These are phyloP conservation scores for Elephantulus edwardii DNA, from an alignment of 2,113 vertebrate species.

Conservation along the genomic window DNA sequence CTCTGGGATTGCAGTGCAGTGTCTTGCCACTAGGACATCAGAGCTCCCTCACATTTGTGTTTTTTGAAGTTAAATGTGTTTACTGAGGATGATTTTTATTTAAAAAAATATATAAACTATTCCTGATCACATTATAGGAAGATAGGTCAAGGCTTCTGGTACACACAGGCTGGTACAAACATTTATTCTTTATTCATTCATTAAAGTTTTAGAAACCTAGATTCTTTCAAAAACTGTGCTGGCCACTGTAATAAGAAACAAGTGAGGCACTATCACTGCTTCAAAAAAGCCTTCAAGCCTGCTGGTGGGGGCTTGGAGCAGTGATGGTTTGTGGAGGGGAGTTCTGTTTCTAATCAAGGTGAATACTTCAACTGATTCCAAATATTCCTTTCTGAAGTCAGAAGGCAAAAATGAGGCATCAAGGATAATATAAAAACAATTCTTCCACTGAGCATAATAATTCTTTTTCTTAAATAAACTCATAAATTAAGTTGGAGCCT, in stretches of 20 bases:
- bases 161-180: not conserved
- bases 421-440: slow-evolving; percentile 23
- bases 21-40: too few species aligned
- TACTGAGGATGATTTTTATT: not conserved
- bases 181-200: not conserved
- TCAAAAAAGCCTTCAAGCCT: not conserved
- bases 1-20: too few species aligned
- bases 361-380: not conserved
- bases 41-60: too few species aligned
- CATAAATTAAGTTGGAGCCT: slow-evolving; percentile 35
- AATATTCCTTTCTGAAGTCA: slow-evolving; percentile 14
- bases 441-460: not conserved
- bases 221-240: not conserved
- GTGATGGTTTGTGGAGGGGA: not conserved
- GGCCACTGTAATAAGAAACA: not conserved
- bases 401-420: slow-evolving; percentile 31
- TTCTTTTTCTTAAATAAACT: slow-evolving; percentile 56
- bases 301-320: too few species aligned
- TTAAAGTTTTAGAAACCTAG: not conserved
- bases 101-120: not conserved
- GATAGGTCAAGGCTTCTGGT: not conserved
- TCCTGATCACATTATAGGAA: not conserved
- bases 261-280: not conserved
- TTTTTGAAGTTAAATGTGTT: not conserved
- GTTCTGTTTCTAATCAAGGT: not conserved